Percentiles rank a stretch among this genome's conserved stretches.
Conservation (phyloP, 2,888 invertebrate species). For the Catocala fraxini region DNA sequence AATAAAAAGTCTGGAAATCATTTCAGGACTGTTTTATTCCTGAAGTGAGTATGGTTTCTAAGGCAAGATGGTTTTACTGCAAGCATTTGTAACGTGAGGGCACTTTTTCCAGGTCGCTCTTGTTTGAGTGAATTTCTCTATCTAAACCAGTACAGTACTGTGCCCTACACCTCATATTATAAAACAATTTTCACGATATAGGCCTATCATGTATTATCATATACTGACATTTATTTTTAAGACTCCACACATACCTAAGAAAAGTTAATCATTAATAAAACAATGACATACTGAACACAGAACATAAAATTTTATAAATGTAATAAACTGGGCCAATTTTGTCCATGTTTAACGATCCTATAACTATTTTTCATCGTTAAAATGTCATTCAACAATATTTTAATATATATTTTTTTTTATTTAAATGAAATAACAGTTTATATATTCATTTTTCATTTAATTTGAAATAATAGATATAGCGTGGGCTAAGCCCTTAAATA, state of each 20-base stretch:
- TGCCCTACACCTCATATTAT: no score
- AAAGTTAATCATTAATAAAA: not conserved
- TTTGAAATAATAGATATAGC: not conserved
- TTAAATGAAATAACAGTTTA: not conserved
- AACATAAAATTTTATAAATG: not conserved
- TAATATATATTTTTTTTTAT: slow-evolving; percentile 1
- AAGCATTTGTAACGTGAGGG: no score
- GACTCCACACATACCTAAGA: not conserved
- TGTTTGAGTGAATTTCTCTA: no score
- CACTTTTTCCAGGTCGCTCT: no score
- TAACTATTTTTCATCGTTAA: slow-evolving; percentile 11
- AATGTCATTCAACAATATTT: slow-evolving; percentile 1
- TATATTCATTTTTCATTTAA: slow-evolving; percentile 3
- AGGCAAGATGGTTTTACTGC: no score
- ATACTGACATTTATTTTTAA: not conserved
- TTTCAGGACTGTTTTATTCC: no score
- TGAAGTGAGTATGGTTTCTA: no score
- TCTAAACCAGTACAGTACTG: no score
- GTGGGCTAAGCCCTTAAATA: not conserved
- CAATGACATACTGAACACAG: not conserved
- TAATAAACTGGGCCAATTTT: slow-evolving; percentile 1
- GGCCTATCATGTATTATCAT: not conserved
- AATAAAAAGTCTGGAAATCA: no score
- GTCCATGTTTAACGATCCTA: slow-evolving; percentile 4
- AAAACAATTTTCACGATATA: no score